phyloP scores from a whole-genome alignment of 2,888 invertebrate species.

The Eremobia ochroleuca region DNA sequence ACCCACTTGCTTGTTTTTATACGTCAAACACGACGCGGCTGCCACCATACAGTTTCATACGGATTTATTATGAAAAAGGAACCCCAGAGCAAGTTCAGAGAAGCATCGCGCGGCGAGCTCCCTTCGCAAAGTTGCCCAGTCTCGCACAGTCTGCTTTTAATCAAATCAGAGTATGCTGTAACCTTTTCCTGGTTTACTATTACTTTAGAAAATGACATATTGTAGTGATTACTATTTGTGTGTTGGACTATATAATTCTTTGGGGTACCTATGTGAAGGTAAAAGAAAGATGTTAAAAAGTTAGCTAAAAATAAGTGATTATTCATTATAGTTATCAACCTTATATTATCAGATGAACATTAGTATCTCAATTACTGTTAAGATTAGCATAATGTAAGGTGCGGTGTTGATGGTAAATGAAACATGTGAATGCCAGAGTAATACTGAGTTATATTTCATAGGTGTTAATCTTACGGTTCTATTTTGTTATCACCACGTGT shows the following conservation, averaged over 20 bases:
- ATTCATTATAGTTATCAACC: not conserved
- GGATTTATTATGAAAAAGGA: conserved; percentile 43
- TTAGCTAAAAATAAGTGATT: not conserved
- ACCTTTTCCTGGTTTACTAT: not conserved
- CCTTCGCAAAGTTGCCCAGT: conserved; percentile 12
- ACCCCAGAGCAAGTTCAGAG: conserved; percentile 18
- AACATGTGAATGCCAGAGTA: no score
- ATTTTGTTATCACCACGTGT: not conserved
- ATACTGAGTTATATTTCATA: no score
- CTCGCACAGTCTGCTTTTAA: conserved; percentile 23
- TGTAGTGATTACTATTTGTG: conserved; percentile 1
- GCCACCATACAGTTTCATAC: conserved; percentile 27
- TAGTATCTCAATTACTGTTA: not conserved
- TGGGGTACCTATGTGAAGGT: no score
- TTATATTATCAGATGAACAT: not conserved
- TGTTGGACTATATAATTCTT: not conserved
- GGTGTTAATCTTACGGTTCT: not conserved
- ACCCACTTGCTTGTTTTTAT: conserved; percentile 25
- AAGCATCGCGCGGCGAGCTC: conserved; percentile 3
- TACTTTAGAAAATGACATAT: conserved; percentile 7
- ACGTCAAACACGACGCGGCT: not conserved
- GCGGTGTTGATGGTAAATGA: no score
- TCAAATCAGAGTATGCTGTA: conserved; percentile 34
- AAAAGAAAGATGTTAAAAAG: not conserved
- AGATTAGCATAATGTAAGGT: no score